phyloP scores from a whole-genome alignment of 2,113 vertebrate genomes.

The Gymnobelideus leadbeateri region DNA sequence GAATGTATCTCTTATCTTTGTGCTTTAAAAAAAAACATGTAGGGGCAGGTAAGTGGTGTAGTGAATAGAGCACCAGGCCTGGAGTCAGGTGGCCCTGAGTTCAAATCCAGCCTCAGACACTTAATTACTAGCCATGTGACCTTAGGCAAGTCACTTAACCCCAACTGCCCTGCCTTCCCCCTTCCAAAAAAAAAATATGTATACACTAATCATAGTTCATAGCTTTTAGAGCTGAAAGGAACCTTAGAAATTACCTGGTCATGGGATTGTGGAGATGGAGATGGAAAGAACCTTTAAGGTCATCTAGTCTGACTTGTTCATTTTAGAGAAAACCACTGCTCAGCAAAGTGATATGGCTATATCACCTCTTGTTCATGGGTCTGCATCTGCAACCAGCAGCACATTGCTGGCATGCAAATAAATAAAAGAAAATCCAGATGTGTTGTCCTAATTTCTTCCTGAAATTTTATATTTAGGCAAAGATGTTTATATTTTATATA shows the following conservation, averaged over 20 bases:
- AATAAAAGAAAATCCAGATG: neutral
- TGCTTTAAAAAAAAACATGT: neutral
- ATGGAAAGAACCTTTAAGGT: neutral
- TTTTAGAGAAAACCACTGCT: neutral
- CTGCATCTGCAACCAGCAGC: neutral
- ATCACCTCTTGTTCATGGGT: no score
- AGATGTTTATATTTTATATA: no score
- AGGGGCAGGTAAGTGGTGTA: no score
- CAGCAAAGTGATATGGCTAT: neutral
- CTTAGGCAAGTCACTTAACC: no score
- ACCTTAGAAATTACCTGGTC: neutral
- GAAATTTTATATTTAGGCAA: neutral
- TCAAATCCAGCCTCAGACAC: no score
- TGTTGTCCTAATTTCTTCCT: neutral
- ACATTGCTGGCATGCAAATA: neutral
- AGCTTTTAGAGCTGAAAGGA: neutral
- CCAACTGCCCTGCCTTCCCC: no score
- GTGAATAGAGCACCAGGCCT: no score
- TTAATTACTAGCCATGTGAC: no score
- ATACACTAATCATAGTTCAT: neutral
- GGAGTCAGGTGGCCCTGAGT: no score
- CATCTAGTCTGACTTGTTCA: no score
- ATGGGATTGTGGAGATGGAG: no score
- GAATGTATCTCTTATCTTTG: neutral
- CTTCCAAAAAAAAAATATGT: neutral